Conservation (phyloP, 2,797 vertebrate genomes). For the Amphiprion clarkii region DNA sequence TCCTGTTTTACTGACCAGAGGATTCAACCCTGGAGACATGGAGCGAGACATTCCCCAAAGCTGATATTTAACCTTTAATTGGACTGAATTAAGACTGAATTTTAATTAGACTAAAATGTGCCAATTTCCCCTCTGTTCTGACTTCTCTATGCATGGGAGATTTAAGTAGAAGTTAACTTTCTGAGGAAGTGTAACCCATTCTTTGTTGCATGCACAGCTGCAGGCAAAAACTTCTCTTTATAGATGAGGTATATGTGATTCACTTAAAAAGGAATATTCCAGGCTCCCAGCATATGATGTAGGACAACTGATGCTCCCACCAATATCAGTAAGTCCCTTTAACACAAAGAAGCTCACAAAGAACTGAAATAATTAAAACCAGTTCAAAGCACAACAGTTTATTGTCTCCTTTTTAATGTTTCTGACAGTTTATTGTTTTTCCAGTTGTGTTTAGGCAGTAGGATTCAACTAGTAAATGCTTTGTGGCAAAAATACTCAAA, state of each 20-base stretch:
- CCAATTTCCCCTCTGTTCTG: neutral
- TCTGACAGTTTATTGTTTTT: too few relatives aligned
- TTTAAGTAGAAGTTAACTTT: neutral
- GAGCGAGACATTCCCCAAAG: neutral
- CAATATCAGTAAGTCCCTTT: constrained; percentile 32
- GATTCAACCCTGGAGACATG: too few relatives aligned
- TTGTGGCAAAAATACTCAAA: too few relatives aligned
- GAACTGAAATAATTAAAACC: constrained; percentile 43
- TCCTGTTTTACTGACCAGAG: too few relatives aligned
- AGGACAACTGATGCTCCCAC: constrained; percentile 9
- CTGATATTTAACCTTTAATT: neutral
- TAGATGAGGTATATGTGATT: constrained; percentile 12
- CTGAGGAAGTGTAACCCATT: neutral
- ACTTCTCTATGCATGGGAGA: neutral
- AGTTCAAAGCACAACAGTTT: constrained; percentile 28
- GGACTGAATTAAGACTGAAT: too few relatives aligned
- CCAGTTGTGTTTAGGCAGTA: neutral
- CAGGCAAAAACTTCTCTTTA: neutral
- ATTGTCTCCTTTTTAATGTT: neutral
- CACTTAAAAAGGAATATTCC: constrained; percentile 9
- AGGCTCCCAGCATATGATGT: constrained; percentile 24
- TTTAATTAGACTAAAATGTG: neutral
- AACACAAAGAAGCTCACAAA: constrained; percentile 20
- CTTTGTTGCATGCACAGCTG: neutral
- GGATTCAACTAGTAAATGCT: neutral